Base-by-base conservation (phyloP, 2,888 invertebrate genomes). In the Zele albiditarsus region DNA sequence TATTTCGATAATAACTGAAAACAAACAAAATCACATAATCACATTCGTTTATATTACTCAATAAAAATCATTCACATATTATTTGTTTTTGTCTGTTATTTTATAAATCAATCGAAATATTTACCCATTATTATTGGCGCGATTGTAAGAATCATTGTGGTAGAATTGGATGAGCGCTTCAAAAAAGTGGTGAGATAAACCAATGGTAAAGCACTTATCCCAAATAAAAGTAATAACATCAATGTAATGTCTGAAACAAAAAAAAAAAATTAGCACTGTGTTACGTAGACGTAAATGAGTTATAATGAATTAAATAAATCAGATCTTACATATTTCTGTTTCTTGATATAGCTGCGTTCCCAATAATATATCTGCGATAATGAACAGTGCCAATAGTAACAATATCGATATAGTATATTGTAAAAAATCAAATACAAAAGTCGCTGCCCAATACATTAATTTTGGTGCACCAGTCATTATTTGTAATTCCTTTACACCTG, bases 141-240 rank as follows among this genome's bases (percentile, higher is more conserved):
- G 25, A 86, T 74, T 74, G 80, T 83, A 31, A 88, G 74, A 14
- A 86, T 68, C 10, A 80, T 84, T 27, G 82, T 74, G 28, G 85
- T 72, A 16, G 84, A 79, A 66, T 78, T 87, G 12, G 79, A 81
- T 20, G 86, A 83, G 71, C 85, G 87, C 67, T 84, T 85, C 38
- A 81, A 62, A 74, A 89, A 89, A 65, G 85, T 89, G 25, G 85
- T 80, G 57, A 86, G 78, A 60, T 89, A 89, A 10, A 81, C 80
- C 23, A 89, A 53, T 8, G 88, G 82, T 38, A 89, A 75, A 28
- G 94, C 91, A 71, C 93, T 90, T 67, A 94, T 89, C 85, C 95
- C 97, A 66, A 95, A 87, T 12, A 95, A 82, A 6, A 97, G 82
- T 83, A 95, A 95, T 69, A 96, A 89, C 28, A 95, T 90, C 53